Base-by-base conservation (phyloP, 2,888 invertebrate genomes). In the Cephus pulcher region DNA sequence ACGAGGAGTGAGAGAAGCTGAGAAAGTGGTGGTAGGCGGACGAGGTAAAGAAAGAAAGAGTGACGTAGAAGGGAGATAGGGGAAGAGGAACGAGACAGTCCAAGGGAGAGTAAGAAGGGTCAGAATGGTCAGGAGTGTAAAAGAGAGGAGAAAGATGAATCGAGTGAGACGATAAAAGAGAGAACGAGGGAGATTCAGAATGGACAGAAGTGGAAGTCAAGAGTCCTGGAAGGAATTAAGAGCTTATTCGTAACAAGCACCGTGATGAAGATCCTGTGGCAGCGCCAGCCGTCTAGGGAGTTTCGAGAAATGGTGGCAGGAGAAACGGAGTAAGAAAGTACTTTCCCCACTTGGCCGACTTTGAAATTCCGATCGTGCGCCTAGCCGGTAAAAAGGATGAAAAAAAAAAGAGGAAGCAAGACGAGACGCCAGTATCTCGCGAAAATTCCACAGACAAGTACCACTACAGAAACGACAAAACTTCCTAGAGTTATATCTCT, bases 181-280 rank as follows among this genome's bases (percentile, higher is more conserved):
- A 80, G 80, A 80, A 85, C 82, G 83, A 80, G 79, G 78, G 80
- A 83, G 68, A 82, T 79, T 81, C 76, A 82, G 83, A 85, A 84
- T 84, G 80, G 78, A n/a, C 75, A 83, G 83, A 85, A 85, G 84
- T 83, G 85, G 87, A 84, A 87, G 87, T 87, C 87, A 87, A 89
- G 88, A 89, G 88, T 87, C 88, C 89, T 88, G 87, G 85, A 86
- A 88, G 87, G 89, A 89, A 90, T 90, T 89, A 88, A 90, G 88
- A 90, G 89, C 88, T 90, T 89, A 90, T 90, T 89, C 88, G 89
- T 89, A 89, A 88, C 87, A 86, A 88, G 88, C 85, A 87, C 85
- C 85, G 86, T 86, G 87, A 89, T 88, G 88, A 88, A 89, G 88
- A 88, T 88, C 86, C 85, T 88, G 87, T 23, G 56, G 56, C 56